A percentile compares a stretch with the other conserved stretches of the same genome.
Evolutionary conservation across 2,797 vertebrate species (phyloP).

Genomic region (Pogoniulus pusillus): DNA sequence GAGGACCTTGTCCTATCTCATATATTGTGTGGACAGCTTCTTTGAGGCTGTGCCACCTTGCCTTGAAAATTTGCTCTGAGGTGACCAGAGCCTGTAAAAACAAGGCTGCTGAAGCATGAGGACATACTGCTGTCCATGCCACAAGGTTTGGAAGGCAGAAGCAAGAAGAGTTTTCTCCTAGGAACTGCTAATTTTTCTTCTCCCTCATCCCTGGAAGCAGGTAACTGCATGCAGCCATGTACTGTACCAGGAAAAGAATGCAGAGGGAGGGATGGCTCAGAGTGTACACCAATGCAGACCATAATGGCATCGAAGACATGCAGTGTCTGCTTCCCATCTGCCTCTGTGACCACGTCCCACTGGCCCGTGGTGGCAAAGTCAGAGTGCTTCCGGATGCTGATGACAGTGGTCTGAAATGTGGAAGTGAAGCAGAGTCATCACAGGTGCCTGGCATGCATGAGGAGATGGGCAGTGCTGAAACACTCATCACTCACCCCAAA

Average conservation of each 20-base stretch:
- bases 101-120: background rate
- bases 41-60: background rate
- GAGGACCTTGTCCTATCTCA: background rate
- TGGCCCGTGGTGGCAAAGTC: conserved; percentile 84
- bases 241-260: conserved; percentile 81
- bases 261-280: conserved; percentile 77
- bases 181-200: background rate
- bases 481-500: conserved; percentile 78
- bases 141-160: background rate
- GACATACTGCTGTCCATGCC: background rate
- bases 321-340: conserved; percentile 73
- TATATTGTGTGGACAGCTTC: background rate
- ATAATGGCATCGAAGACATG: conserved; percentile 85
- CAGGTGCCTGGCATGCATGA: accelerated
- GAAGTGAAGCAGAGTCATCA: accelerated
- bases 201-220: background rate
- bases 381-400: conserved; percentile 76
- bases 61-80: background rate
- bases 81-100: background rate
- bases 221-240: background rate
- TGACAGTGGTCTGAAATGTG: conserved; percentile 79
- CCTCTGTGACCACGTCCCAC: conserved; percentile 85
- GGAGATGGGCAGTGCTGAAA: accelerated
- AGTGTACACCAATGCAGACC: conserved; percentile 85
- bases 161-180: background rate